Conservation (phyloP, 2,888 invertebrate species). For the Anthoptus insignis region DNA sequence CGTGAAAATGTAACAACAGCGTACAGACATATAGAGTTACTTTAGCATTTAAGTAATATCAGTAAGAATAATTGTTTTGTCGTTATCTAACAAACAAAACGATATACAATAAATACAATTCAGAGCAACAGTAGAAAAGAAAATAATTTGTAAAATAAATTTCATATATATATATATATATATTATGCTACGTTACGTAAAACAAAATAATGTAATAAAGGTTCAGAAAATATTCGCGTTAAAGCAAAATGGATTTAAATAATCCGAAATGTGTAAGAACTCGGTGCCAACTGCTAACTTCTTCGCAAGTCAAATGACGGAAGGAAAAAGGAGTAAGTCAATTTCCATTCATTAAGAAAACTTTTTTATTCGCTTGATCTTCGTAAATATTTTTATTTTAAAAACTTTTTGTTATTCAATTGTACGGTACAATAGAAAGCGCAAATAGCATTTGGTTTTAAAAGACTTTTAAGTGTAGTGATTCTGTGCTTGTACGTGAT, state of each 20-base stretch:
- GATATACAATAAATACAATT: too few relatives aligned
- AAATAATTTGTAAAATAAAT: slow-evolving; percentile 12
- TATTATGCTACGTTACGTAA: slow-evolving; percentile 20
- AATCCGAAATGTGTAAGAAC: slow-evolving; percentile 25
- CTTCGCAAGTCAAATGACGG: slow-evolving; percentile 19
- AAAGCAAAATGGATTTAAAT: slow-evolving; percentile 25
- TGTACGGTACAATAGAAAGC: too few relatives aligned
- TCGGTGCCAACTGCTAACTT: slow-evolving; percentile 24
- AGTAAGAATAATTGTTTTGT: not conserved
- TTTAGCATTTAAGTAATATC: too few relatives aligned
- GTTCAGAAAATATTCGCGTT: slow-evolving; percentile 6
- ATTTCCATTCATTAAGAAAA: slow-evolving; percentile 47
- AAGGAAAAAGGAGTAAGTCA: slow-evolving; percentile 30
- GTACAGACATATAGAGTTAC: too few relatives aligned
- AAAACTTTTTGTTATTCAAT: too few relatives aligned
- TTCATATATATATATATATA: too few relatives aligned
- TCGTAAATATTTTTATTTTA: slow-evolving; percentile 7
- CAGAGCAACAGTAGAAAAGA: not conserved
- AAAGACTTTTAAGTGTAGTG: too few relatives aligned
- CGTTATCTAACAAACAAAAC: too few relatives aligned
- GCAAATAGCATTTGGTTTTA: too few relatives aligned
- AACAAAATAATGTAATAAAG: slow-evolving; percentile 20
- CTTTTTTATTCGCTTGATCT: slow-evolving; percentile 46
- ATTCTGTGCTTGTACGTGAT: too few relatives aligned
- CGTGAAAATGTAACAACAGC: too few relatives aligned